Percentiles rank a stretch among this genome's conserved stretches.
These are phyloP conservation scores for Drymonia ruficornis DNA, from an alignment of 2,888 invertebrate species.

Conservation along the genomic window DNA sequence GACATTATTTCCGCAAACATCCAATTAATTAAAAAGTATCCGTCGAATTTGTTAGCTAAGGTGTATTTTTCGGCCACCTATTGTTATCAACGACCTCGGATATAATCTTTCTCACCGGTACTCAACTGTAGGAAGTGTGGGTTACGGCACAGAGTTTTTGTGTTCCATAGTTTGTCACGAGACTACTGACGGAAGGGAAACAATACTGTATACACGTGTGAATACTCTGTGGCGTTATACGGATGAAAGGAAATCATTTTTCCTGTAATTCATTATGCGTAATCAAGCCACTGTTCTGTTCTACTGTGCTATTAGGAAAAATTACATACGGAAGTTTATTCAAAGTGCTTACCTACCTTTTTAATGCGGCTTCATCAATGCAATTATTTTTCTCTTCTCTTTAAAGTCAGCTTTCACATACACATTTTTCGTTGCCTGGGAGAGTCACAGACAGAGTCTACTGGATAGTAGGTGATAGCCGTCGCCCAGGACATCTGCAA, in stretches of 20 bases:
- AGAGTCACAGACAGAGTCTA: no score
- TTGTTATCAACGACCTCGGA: constrained; percentile 31
- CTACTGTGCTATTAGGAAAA: no score
- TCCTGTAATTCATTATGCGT: constrained; percentile 11
- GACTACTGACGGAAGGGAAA: constrained; percentile 32
- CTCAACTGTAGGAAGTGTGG: constrained; percentile 31
- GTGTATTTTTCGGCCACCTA: constrained; percentile 33
- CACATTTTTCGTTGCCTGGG: no score
- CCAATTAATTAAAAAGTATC: constrained; percentile 30
- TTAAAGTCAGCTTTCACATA: no score
- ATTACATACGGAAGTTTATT: no score
- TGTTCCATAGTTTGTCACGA: constrained; percentile 24
- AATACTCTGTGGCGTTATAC: constrained; percentile 18
- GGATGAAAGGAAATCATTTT: constrained; percentile 15
- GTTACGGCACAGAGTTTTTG: constrained; percentile 38
- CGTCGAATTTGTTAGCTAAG: constrained; percentile 14
- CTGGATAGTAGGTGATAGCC: no score
- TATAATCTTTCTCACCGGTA: constrained; percentile 35
- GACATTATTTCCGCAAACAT: constrained; percentile 16
- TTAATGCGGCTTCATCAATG: no score
- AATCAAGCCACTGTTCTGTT: neutral
- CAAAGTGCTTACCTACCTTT: neutral
- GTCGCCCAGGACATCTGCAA: no score
- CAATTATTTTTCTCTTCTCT: no score
- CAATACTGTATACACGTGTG: constrained; percentile 27